Evolutionary conservation across 2,113 vertebrate species (phyloP).

Genomic region (Maylandia zebra): DNA sequence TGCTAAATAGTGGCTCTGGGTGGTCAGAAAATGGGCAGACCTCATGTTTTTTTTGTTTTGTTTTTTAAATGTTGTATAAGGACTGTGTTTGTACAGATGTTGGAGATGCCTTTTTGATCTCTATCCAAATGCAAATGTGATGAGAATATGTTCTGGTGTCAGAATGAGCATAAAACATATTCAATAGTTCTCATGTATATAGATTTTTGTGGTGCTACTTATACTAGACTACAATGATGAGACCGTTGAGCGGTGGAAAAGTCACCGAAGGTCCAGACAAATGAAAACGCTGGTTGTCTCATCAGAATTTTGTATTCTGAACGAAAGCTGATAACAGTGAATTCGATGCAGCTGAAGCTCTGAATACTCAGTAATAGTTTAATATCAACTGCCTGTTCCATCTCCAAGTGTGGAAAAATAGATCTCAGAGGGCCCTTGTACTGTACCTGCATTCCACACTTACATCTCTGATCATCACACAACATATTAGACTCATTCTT

Average conservation of each 20-base stretch:
- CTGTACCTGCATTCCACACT: conserved; percentile 12
- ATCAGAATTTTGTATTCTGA: neutral
- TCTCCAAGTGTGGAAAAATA: conserved; percentile 13
- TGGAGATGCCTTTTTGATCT: conserved; percentile 51
- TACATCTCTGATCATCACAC: neutral
- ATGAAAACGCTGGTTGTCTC: neutral
- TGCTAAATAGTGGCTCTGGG: conserved; percentile 26
- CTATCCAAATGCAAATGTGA: conserved; percentile 63
- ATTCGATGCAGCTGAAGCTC: conserved; percentile 10
- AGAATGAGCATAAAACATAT: conserved; percentile 55
- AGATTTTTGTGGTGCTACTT: conserved; percentile 65
- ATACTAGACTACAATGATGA: conserved; percentile 17
- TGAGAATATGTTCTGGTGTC: conserved; percentile 51
- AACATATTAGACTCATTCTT: neutral
- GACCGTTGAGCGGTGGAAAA: neutral
- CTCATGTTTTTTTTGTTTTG: conserved; percentile 3
- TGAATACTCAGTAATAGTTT: conserved; percentile 4
- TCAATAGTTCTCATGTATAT: conserved; percentile 67
- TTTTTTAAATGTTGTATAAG: conserved; percentile 16
- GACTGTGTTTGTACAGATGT: conserved; percentile 44
- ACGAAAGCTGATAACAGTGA: conserved; percentile 15
- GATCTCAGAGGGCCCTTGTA: neutral
- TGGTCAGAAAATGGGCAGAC: conserved; percentile 52
- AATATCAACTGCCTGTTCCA: neutral
- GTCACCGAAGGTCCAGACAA: neutral